Evolutionary conservation across 2,113 vertebrate genomes (phyloP).

Genomic region (Marmota flaviventris): DNA sequence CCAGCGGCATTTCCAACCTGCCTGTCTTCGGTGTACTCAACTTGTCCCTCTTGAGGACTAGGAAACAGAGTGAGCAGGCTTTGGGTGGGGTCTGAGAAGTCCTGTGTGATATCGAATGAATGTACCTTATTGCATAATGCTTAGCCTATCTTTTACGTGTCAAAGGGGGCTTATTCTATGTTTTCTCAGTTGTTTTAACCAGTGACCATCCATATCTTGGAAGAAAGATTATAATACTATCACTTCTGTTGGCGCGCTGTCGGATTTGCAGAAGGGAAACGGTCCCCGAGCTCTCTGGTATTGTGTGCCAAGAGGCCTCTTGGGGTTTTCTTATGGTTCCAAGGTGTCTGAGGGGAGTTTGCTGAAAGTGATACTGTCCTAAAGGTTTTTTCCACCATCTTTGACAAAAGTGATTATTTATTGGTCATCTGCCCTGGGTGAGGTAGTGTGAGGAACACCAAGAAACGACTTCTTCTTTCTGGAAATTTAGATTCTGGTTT

Average conservation of each 20-base stretch:
- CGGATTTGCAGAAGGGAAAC: not conserved
- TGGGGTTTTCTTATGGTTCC: not conserved
- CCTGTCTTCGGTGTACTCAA: not conserved
- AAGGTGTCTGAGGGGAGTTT: not conserved
- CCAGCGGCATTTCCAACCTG: no score
- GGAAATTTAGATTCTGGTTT: not conserved
- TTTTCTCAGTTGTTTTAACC: not conserved
- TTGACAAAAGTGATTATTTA: not conserved
- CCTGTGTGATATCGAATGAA: not conserved
- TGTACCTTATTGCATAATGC: not conserved
- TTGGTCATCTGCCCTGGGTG: not conserved
- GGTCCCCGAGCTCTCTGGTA: not conserved
- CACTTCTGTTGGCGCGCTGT: not conserved
- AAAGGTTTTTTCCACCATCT: not conserved
- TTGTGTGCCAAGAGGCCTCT: not conserved
- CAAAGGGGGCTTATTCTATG: not conserved
- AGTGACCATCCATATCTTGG: no score
- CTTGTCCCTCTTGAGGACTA: not conserved
- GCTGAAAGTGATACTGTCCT: not conserved
- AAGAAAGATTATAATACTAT: not conserved
- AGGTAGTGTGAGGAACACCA: not conserved
- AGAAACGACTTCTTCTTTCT: conserved; percentile 31
- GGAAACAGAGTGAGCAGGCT: not conserved
- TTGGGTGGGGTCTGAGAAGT: not conserved
- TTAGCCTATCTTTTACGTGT: not conserved